Evolutionary conservation across 92 coral and sea anemone species (phyloP).

Genomic region (Parazoanthus swiftii): DNA sequence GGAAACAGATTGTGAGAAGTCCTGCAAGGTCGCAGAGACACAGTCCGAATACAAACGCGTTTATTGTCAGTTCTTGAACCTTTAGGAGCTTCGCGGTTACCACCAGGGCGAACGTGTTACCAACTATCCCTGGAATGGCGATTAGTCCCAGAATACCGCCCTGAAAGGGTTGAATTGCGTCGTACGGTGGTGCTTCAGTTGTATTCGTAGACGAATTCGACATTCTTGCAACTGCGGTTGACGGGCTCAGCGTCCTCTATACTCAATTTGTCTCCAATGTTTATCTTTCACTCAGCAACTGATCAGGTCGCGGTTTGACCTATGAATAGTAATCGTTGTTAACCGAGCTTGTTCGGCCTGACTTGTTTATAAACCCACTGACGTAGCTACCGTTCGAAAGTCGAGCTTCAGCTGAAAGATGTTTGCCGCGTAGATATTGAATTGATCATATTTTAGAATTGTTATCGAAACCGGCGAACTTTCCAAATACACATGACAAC

Average conservation of each 20-base stretch:
- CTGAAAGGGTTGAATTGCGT: constrained; percentile 39
- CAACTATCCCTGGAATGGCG: constrained; percentile 64
- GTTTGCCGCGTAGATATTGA: too few relatives aligned
- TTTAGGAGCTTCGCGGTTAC: constrained; percentile 63
- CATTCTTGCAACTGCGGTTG: not conserved
- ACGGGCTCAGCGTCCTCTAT: too few relatives aligned
- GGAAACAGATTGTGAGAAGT: constrained; percentile 57
- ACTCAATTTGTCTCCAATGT: not conserved
- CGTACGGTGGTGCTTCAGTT: constrained; percentile 33
- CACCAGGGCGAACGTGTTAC: constrained; percentile 72
- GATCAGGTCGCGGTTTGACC: not conserved
- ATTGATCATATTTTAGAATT: not conserved
- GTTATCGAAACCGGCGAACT: not conserved
- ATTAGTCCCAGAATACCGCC: constrained; percentile 45
- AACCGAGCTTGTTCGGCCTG: not conserved
- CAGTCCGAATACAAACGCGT: constrained; percentile 76
- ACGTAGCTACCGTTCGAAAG: not conserved
- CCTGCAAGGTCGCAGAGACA: constrained; percentile 70
- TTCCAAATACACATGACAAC: constrained; percentile 17
- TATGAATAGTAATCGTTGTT: not conserved
- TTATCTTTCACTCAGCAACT: not conserved
- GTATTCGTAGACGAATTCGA: not conserved
- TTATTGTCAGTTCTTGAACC: constrained; percentile 68
- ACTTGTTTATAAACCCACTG: not conserved
- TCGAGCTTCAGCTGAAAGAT: not conserved